A percentile compares a stretch with the other conserved stretches of the same genome.
These are phyloP conservation scores for Pammene fasciana DNA, from an alignment of 2,888 invertebrate genomes.

Conservation along the genomic window DNA sequence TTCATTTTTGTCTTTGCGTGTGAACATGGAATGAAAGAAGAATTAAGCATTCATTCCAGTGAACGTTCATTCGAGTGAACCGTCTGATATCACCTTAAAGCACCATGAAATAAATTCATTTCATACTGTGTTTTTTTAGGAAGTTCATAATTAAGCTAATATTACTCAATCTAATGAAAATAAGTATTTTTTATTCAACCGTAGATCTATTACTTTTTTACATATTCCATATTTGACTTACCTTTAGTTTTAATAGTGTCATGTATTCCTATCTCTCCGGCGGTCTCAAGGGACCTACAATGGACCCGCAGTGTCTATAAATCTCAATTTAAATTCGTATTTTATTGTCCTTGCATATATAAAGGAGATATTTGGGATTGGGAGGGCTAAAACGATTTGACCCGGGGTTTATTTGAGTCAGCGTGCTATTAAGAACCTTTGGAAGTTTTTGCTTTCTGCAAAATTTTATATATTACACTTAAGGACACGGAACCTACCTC, in stretches of 20 bases:
- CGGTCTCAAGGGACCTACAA: background rate
- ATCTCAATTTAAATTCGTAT: conserved; percentile 13
- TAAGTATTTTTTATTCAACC: background rate
- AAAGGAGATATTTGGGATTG: conserved; percentile 6
- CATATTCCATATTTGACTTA: background rate
- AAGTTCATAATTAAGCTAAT: too few relatives aligned
- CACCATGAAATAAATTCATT: too few relatives aligned
- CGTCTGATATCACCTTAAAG: too few relatives aligned
- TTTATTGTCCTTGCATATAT: conserved; percentile 9
- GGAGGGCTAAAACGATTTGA: background rate
- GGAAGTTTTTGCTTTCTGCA: background rate
- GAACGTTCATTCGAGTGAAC: too few relatives aligned
- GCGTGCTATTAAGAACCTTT: background rate
- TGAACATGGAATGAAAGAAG: too few relatives aligned
- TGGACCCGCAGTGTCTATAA: conserved; percentile 4
- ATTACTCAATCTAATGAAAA: too few relatives aligned
- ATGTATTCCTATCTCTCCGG: conserved; percentile 2
- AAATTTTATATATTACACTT: background rate
- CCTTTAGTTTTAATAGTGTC: conserved; percentile 5
- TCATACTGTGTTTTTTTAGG: too few relatives aligned
- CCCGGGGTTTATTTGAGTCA: background rate
- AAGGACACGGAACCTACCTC: too few relatives aligned
- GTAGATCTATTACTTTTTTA: background rate
- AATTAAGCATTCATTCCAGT: too few relatives aligned
- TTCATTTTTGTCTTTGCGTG: too few relatives aligned